These are phyloP conservation scores for Nebria ingens DNA, from an alignment of 1,140 invertebrate species.

Conservation along the genomic window DNA sequence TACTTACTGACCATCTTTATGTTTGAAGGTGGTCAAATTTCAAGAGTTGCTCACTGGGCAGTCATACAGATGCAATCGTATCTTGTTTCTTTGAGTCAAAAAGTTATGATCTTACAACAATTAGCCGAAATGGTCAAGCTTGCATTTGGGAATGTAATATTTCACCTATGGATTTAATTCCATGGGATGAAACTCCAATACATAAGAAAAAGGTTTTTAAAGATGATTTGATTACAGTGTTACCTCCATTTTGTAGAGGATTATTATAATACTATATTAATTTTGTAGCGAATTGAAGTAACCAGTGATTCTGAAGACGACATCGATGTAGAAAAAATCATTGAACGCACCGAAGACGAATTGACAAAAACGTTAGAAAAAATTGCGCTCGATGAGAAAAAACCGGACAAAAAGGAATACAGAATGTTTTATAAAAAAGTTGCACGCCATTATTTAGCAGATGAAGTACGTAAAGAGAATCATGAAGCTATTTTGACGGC, in stretches of 20 bases:
- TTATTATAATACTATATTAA: too few relatives aligned
- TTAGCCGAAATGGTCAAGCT: constrained; percentile 55
- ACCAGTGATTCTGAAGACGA: constrained; percentile 46
- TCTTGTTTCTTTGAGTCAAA: constrained; percentile 81
- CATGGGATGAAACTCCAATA: constrained; percentile 32
- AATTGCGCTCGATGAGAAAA: constrained; percentile 30
- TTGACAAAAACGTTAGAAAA: constrained; percentile 38
- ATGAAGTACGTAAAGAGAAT: constrained; percentile 52
- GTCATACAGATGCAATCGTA: constrained; percentile 73
- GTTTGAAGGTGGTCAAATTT: constrained; percentile 53
- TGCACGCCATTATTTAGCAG: constrained; percentile 58
- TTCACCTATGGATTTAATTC: constrained; percentile 51
- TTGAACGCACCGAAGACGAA: constrained; percentile 39
- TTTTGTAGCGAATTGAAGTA: constrained; percentile 2
- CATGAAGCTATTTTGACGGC: constrained; percentile 55
- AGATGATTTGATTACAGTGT: constrained; percentile 11
- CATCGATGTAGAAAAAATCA: constrained; percentile 36
- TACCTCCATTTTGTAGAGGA: constrained; percentile 1
- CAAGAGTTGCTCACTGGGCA: constrained; percentile 57
- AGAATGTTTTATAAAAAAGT: constrained; percentile 57
- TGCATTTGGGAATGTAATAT: constrained; percentile 84
- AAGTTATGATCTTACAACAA: constrained; percentile 67
- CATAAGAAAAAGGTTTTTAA: constrained; percentile 24
- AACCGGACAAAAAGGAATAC: constrained; percentile 33
- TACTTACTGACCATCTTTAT: background rate